Base-by-base conservation (phyloP, 2,888 invertebrate species). In the Calameuta idolon region DNA sequence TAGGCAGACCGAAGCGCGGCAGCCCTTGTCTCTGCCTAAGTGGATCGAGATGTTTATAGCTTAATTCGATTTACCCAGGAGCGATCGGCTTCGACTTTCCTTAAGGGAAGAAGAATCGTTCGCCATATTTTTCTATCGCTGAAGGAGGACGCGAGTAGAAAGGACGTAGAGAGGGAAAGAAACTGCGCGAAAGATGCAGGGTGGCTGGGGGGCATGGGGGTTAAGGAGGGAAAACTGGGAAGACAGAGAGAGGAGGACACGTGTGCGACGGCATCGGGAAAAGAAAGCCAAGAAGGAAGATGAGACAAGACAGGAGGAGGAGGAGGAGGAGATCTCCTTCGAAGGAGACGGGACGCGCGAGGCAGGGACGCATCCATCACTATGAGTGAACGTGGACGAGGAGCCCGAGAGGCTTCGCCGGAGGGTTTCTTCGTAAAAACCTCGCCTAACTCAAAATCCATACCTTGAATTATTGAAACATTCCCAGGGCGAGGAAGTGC, bases 381-480 rank as follows among this genome's bases (percentile, higher is more conserved):
- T 84, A 75, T 81, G 83, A 83, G 79, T 81, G 80, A 85, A 84
- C 81, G 84, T 81, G 83, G 79, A 82, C 79, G 81, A 79, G 76
- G 74, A 78, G 83, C 81, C 81, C 83, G 73, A 34, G 83, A 80
- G 83, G 81, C 76, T 78, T 84, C 81, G 80, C 79, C 77, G 83
- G 81, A 77, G 81, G 81, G 82, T 84, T 83, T 83, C 82, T 82
- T 33, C 73, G 74, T n/a, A 68, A 81, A 83, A 84, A 84, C 80
- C 83, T 78, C 77, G 78, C 79, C 81, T 83, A 81, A 85, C 86
- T 86, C 81, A 85, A 86, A 88, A 88, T 87, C 85, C 85, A 87
- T 86, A 86, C 78, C 80, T 81, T 88, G 87, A 86, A 88, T 88
- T 87, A 88, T 88, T 87, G 86, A 88, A 83, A 86, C 84, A 79